Evolutionary conservation across 92 coral and sea anemone genomes (phyloP), one percentile per base, ranked within the genome.

Genomic region (Zoanthus gigantus): DNA sequence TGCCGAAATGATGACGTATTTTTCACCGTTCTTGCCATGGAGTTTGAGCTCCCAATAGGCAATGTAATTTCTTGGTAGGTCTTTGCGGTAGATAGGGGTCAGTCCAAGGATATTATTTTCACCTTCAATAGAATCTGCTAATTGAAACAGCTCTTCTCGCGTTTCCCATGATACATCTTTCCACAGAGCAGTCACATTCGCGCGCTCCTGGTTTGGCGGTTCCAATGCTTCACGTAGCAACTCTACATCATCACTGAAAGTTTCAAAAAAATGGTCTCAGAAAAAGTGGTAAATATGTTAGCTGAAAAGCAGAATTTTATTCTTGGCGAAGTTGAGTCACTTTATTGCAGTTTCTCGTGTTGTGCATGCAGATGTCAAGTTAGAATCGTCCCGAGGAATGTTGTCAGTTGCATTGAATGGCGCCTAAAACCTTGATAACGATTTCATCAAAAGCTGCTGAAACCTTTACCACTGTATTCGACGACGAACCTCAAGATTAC

Each of bases 31-130:
- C 74, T 85, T 93, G 18, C 91, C 92, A 77, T 87, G 78, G 45
- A 95, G 30, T 74, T 93, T 95, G 4, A 94, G 89, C 58, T 95
- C 98, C 98, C 98, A 95, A 83, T 95, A 95, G 0, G 98, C 98
- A 65, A 95, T 88, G 30, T 93, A 95, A 58, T 83, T 79, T 50
- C 73, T 11, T 7, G 98, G 98, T 71, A 95, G 90, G 79, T 95
- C 98, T 68, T 95, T 95, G 50, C 98, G 87, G 71, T 88, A 95
- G 15, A 95, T 85, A 10, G 98, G 98, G 69, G 93, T 89, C 29
- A 95, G 80, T 11, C 95, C 96, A 44, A 95, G 67, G 37, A 95
- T 93, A 53, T 93, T 79, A 28, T 44, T 93, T 15, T 93, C 88
- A 12, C 84, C 72, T 47, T 92, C 92, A 50, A 95, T 84, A 0